Evolutionary conservation across 2,113 vertebrate species (phyloP).

Genomic region (Sphyrna mokarran): DNA sequence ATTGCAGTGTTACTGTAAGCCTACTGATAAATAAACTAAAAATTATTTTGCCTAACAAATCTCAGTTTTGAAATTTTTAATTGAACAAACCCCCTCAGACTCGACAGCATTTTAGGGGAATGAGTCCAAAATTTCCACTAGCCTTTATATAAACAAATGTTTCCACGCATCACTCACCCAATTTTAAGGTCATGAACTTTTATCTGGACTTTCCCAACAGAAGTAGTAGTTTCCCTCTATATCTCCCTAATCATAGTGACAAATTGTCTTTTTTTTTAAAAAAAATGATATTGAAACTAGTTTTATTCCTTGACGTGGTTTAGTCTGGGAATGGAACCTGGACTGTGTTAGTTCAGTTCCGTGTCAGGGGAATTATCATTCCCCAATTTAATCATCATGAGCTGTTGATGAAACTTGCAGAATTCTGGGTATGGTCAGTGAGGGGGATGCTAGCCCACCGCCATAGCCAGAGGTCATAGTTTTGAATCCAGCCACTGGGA

Average conservation of each 20-base stretch:
- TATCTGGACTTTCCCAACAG: background rate
- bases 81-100: background rate
- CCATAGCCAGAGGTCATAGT: background rate
- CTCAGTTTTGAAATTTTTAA: background rate
- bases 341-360: background rate
- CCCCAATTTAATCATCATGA: background rate
- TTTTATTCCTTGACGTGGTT: background rate
- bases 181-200: background rate
- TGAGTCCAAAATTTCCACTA: background rate
- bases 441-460: background rate
- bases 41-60: background rate
- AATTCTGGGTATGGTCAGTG: background rate
- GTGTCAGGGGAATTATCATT: background rate
- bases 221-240: background rate
- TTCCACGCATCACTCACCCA: background rate
- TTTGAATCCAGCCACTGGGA: background rate
- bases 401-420: background rate
- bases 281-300: background rate
- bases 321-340: background rate
- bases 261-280: background rate
- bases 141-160: background rate
- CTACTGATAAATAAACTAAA: too few relatives aligned
- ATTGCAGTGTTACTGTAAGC: too few relatives aligned
- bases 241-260: background rate
- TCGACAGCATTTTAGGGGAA: background rate